A percentile compares a stretch with the other conserved stretches of the same genome.
phyloP scores from a whole-genome alignment of 2,797 vertebrate genomes.

The Coilia nasus region DNA sequence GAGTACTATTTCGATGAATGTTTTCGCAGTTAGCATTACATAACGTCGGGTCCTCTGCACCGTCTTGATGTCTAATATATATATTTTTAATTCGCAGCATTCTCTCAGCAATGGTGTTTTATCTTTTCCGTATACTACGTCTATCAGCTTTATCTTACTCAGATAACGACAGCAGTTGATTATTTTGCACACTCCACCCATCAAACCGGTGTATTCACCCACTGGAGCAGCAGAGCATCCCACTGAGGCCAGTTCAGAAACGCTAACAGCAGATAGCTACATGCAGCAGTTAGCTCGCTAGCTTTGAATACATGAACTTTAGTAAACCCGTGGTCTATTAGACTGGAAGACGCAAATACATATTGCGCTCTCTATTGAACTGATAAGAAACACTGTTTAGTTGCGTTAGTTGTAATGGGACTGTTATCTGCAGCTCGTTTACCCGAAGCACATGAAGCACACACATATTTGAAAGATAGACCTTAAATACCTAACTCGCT shows the following conservation, averaged over 20 bases:
- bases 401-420: background rate
- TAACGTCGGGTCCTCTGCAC: background rate
- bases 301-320: constrained; percentile 67
- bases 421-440: background rate
- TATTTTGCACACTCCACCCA: background rate
- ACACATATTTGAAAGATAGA: constrained; percentile 62
- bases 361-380: background rate
- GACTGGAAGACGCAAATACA: constrained; percentile 39
- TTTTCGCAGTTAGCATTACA: constrained; percentile 19
- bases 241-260: background rate
- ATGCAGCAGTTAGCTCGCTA: constrained; percentile 35
- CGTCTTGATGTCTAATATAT: background rate
- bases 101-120: background rate
- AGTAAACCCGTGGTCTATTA: constrained; percentile 68
- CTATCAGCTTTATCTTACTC: background rate
- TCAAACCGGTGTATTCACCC: background rate
- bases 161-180: background rate
- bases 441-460: background rate
- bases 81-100: background rate
- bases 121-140: background rate
- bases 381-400: background rate
- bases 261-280: constrained; percentile 41
- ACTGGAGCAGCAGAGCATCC: background rate
- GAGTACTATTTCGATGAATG: background rate
- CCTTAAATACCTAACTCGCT: constrained; percentile 23